Evolutionary conservation across 23 tunicate genomes (phyloP).

Genomic region (Oikopleura vanhoeffeni): DNA sequence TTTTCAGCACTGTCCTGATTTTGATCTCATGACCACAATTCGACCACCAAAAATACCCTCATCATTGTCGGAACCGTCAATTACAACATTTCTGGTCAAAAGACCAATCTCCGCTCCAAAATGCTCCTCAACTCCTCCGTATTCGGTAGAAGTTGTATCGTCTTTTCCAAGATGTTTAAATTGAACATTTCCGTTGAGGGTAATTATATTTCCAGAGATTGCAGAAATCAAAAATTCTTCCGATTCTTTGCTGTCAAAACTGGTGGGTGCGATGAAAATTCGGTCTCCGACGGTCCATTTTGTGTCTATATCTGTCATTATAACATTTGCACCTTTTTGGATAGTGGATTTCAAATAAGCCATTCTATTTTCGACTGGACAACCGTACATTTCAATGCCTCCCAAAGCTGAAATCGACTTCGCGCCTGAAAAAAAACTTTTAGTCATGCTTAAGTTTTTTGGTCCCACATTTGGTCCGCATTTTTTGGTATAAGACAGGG

Average conservation of each 20-base stretch:
- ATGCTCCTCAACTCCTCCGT: neutral
- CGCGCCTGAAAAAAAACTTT: too few relatives aligned
- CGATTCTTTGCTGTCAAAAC: neutral
- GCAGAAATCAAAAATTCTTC: slow-evolving; percentile 5
- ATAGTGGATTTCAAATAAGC: neutral
- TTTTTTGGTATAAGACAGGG: too few relatives aligned
- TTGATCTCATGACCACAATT: neutral
- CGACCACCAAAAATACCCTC: slow-evolving; percentile 2
- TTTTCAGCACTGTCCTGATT: too few relatives aligned
- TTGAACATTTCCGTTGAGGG: neutral
- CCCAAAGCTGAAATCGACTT: neutral
- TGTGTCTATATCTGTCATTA: neutral
- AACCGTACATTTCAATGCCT: slow-evolving; percentile 7
- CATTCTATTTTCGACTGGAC: neutral
- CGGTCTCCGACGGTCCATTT: slow-evolving; percentile 1
- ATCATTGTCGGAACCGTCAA: neutral
- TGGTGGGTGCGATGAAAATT: slow-evolving; percentile 7
- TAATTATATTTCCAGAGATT: neutral
- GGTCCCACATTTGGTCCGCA: too few relatives aligned
- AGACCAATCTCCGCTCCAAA: slow-evolving; percentile 16
- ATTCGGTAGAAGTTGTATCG: neutral
- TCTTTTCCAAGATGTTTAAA: neutral
- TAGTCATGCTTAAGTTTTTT: too few relatives aligned
- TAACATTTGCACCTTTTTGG: neutral
- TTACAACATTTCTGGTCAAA: neutral